These are phyloP conservation scores for Galerucella pusilla DNA, from an alignment of 2,888 invertebrate species.

Conservation along the genomic window DNA sequence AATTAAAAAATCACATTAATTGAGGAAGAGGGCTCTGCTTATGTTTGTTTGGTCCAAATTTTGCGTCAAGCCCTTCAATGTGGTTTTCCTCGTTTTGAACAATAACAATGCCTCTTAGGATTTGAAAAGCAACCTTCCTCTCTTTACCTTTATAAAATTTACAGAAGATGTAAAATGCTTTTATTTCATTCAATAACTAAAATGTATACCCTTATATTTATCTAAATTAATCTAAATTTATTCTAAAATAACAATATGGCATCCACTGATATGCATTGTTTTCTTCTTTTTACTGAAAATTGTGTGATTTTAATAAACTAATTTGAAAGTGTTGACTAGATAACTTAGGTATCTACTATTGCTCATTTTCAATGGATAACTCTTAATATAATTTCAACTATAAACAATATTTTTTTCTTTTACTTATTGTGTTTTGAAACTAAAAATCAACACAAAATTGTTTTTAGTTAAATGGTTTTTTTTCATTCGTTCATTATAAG, in stretches of 20 bases:
- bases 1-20: too few relatives aligned
- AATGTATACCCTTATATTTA: conserved; percentile 31
- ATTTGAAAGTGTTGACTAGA: conserved; percentile 40
- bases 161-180: neutral
- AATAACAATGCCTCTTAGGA: too few relatives aligned
- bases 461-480: conserved; percentile 4
- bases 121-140: too few relatives aligned
- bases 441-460: neutral
- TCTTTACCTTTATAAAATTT: neutral
- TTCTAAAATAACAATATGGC: conserved; percentile 41
- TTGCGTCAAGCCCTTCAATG: too few relatives aligned
- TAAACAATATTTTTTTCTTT: neutral
- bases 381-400: conserved; percentile 9
- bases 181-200: conserved; percentile 1
- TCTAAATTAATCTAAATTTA: conserved; percentile 38
- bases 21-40: too few relatives aligned
- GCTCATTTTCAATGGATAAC: conserved; percentile 42
- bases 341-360: conserved; percentile 47
- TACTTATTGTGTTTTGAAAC: neutral
- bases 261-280: conserved; percentile 43
- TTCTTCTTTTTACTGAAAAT: conserved; percentile 27
- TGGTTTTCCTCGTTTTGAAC: too few relatives aligned
- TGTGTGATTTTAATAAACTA: conserved; percentile 3
- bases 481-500: conserved; percentile 13
- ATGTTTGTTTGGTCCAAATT: too few relatives aligned